Evolutionary conservation across 1,140 invertebrate species (phyloP).

Genomic region (Hestina assimilis): DNA sequence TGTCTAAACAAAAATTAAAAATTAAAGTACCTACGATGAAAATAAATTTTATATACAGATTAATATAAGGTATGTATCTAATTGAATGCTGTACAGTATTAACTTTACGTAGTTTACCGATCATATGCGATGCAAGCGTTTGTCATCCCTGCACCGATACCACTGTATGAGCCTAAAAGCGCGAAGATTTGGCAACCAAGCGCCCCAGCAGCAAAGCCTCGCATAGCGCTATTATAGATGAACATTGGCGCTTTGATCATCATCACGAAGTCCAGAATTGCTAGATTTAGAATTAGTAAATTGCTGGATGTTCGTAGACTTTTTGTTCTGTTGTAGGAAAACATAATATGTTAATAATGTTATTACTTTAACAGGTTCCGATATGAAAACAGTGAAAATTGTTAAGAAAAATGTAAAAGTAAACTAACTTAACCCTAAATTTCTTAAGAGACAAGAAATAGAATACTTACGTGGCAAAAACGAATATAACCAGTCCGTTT

Average conservation of each 20-base stretch:
- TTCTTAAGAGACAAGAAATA: too few species aligned
- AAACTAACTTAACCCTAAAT: neutral
- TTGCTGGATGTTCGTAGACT: conserved; percentile 92
- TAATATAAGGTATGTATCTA: too few species aligned
- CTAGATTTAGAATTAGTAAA: conserved; percentile 92
- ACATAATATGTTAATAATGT: too few species aligned
- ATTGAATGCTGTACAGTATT: too few species aligned
- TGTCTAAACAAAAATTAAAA: conserved; percentile 64
- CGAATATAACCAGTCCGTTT: conserved; percentile 93
- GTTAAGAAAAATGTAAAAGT: neutral
- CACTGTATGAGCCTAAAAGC: conserved; percentile 86
- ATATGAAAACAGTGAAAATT: neutral
- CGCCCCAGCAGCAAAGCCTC: conserved; percentile 85
- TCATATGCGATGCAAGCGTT: conserved; percentile 89
- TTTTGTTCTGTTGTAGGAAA: conserved; percentile 86
- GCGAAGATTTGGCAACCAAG: conserved; percentile 89
- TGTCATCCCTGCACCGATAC: conserved; percentile 88
- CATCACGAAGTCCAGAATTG: conserved; percentile 92
- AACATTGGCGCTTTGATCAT: conserved; percentile 92
- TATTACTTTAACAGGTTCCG: neutral
- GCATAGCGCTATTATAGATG: conserved; percentile 91
- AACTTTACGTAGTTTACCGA: too few species aligned
- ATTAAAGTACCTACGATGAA: neutral
- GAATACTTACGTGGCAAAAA: conserved; percentile 88
- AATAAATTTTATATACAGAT: neutral